phyloP scores from a whole-genome alignment of 2,797 vertebrate species.

The Xiphophorus birchmanni region DNA sequence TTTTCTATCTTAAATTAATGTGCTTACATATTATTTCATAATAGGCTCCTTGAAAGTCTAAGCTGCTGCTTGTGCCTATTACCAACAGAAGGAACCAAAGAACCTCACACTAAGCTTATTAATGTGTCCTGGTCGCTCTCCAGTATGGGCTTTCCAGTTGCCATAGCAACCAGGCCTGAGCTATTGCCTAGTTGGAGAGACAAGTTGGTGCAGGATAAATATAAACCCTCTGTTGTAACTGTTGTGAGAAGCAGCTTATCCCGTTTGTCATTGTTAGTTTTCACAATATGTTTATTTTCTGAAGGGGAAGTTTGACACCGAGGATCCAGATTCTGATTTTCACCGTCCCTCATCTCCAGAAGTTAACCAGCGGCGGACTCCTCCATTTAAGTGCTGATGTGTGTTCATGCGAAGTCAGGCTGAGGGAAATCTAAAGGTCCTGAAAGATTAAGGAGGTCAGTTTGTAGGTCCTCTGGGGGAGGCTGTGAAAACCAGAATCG shows the following conservation, averaged over 20 bases:
- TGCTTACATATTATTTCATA: not conserved
- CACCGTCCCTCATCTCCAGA: constrained; percentile 22
- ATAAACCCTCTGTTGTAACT: constrained; percentile 52
- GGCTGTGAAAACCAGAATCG: constrained; percentile 32
- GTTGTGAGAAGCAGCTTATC: constrained; percentile 26
- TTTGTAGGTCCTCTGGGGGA: constrained; percentile 54
- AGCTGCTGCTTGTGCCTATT: constrained; percentile 33
- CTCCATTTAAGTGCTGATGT: constrained; percentile 55
- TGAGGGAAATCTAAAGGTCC: constrained; percentile 66
- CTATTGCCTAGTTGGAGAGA: constrained; percentile 53
- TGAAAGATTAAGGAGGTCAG: constrained; percentile 74
- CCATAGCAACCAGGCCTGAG: constrained; percentile 75
- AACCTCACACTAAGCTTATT: constrained; percentile 75
- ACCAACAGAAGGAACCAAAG: constrained; percentile 66
- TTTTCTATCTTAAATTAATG: constrained; percentile 3
- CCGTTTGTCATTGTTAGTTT: constrained; percentile 2
- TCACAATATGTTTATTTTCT: not conserved
- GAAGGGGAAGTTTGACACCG: not conserved
- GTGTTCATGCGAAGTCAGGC: constrained; percentile 65
- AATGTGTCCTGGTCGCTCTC: constrained; percentile 68
- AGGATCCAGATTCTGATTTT: constrained; percentile 33
- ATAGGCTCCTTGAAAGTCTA: constrained; percentile 19
- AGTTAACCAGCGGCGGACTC: constrained; percentile 52
- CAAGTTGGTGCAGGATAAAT: constrained; percentile 54
- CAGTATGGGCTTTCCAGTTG: constrained; percentile 71